Evolutionary conservation across 53 echinoderm and acorn worm species (phyloP).

Genomic region (Hippasteria phrygiana): DNA sequence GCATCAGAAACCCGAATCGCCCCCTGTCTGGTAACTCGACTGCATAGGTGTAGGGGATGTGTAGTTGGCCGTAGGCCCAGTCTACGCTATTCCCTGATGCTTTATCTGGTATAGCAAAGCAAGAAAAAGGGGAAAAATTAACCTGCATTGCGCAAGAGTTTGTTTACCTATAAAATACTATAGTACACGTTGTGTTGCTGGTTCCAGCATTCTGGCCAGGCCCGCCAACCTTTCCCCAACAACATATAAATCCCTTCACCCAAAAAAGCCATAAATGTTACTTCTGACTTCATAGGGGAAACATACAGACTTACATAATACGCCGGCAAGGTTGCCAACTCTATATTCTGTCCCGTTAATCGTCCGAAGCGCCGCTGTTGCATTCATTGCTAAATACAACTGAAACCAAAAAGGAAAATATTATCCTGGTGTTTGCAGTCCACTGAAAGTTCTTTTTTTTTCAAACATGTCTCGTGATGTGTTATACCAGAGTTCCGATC

Average conservation of each 20-base stretch:
- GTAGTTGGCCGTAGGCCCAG: slow-evolving; percentile 10
- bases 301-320: slow-evolving; percentile 45
- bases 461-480: background rate
- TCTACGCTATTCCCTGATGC: slow-evolving; percentile 64
- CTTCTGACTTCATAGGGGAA: background rate
- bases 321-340: slow-evolving; percentile 41
- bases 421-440: too few species aligned
- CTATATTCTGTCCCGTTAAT: slow-evolving; percentile 36
- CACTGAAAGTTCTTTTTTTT: too few species aligned
- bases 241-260: too few species aligned
- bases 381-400: slow-evolving; percentile 22
- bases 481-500: too few species aligned
- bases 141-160: too few species aligned
- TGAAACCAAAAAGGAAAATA: background rate
- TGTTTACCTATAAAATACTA: too few species aligned
- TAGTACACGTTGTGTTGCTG: too few species aligned
- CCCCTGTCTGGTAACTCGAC: slow-evolving; percentile 57
- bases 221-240: too few species aligned
- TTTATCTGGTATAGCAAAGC: slow-evolving; percentile 31
- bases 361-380: background rate
- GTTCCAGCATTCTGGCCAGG: too few species aligned
- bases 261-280: background rate
- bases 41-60: slow-evolving; percentile 47
- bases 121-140: too few species aligned
- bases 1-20: slow-evolving; percentile 40